Evolutionary conservation across 2,888 invertebrate genomes (phyloP).

Genomic region (Caenorhabditis drosophilae): DNA sequence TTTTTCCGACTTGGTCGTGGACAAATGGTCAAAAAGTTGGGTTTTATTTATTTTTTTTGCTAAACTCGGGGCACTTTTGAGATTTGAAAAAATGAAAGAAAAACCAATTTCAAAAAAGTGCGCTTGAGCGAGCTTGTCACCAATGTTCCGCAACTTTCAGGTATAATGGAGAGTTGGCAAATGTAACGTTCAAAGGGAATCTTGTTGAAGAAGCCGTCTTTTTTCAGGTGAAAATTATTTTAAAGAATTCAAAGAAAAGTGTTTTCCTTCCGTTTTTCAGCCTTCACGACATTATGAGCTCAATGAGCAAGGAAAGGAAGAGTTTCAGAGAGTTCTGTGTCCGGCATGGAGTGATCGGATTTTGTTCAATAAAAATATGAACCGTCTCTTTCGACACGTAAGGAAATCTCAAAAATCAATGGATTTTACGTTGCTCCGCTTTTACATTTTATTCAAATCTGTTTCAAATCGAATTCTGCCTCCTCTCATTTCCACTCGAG

Average conservation of each 20-base stretch:
- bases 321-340: constrained; percentile 50
- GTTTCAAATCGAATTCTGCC: too few relatives aligned
- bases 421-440: too few relatives aligned
- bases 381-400: constrained; percentile 56
- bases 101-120: too few relatives aligned
- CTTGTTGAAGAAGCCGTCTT: constrained; percentile 53
- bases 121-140: too few relatives aligned
- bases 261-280: too few relatives aligned
- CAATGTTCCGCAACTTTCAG: constrained; percentile 5
- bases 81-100: background rate
- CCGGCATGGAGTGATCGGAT: constrained; percentile 58
- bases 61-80: too few relatives aligned
- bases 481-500: too few relatives aligned
- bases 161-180: constrained; percentile 56
- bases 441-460: too few relatives aligned
- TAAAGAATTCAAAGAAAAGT: too few relatives aligned
- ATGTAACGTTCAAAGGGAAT: constrained; percentile 46
- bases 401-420: too few relatives aligned
- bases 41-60: background rate
- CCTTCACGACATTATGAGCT: constrained; percentile 55
- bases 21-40: constrained; percentile 50
- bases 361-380: constrained; percentile 51
- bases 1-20: constrained; percentile 58
- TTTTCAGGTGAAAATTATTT: constrained; percentile 42
- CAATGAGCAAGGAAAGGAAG: constrained; percentile 48